These are phyloP conservation scores for Tragelaphus buxtoni DNA, from an alignment of 2,113 vertebrate species.

Conservation along the genomic window DNA sequence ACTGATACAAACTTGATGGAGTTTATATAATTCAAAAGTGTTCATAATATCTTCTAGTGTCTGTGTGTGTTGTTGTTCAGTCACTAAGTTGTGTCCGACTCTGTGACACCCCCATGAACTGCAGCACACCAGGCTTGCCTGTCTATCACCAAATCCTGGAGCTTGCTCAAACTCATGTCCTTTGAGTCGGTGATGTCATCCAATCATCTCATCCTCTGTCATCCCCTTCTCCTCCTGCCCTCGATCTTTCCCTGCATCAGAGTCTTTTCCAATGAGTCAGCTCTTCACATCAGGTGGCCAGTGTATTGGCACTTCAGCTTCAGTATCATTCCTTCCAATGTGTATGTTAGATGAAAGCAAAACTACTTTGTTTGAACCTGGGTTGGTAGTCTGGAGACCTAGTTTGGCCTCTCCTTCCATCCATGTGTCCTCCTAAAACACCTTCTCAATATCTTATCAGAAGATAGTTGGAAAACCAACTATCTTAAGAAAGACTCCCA, in stretches of 20 bases:
- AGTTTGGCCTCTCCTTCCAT: background rate
- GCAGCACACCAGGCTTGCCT: background rate
- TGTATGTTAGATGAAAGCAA: background rate
- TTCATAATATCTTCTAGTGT: background rate
- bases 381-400: background rate
- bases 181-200: background rate
- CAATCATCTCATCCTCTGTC: background rate
- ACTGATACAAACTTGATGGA: background rate
- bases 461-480: background rate
- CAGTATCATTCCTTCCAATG: background rate
- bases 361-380: background rate
- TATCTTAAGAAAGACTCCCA: background rate
- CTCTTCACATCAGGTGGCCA: background rate
- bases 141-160: background rate
- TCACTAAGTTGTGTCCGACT: background rate
- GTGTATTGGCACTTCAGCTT: background rate
- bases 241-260: background rate
- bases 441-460: background rate
- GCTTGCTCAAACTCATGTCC: background rate
- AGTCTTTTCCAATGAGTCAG: background rate
- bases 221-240: background rate
- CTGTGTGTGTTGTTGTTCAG: background rate
- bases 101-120: background rate
- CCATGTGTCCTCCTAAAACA: background rate
- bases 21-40: background rate